Evolutionary conservation across 2,888 invertebrate genomes (phyloP).

Genomic region (Beris morrisii): DNA sequence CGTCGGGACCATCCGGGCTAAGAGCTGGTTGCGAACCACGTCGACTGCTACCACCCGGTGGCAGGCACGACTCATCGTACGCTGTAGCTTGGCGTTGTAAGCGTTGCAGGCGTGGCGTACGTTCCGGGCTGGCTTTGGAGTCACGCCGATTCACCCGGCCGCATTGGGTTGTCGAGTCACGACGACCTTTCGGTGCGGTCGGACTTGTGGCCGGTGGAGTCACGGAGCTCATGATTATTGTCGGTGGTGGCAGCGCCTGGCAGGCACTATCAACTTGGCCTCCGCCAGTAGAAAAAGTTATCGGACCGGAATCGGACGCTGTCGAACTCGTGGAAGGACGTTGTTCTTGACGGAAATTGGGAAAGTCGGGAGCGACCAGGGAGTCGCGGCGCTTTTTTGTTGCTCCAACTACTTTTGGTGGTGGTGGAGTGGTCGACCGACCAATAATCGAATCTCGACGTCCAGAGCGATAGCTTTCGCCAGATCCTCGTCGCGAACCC

Average conservation of each 20-base stretch:
- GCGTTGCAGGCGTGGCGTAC: constrained; percentile 65
- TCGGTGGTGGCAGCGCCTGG: constrained; percentile 69
- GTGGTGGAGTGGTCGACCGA: constrained; percentile 58
- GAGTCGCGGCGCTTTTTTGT: constrained; percentile 65
- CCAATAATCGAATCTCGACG: constrained; percentile 68
- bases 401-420: constrained; percentile 64
- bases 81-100: constrained; percentile 86
- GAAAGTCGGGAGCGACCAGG: constrained; percentile 59
- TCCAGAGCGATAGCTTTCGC: constrained; percentile 68
- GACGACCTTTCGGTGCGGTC: constrained; percentile 65
- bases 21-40: constrained; percentile 81
- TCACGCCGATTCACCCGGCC: constrained; percentile 67
- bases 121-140: constrained; percentile 70
- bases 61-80: constrained; percentile 81
- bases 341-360: constrained; percentile 63
- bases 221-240: constrained; percentile 80
- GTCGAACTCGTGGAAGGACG: constrained; percentile 74
- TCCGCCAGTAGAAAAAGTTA: constrained; percentile 48
- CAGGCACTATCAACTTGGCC: constrained; percentile 65
- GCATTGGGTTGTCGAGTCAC: constrained; percentile 86
- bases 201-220: constrained; percentile 83
- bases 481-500: constrained; percentile 63
- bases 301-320: constrained; percentile 69
- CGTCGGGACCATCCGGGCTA: constrained; percentile 77
- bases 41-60: constrained; percentile 65